phyloP scores from a whole-genome alignment of 2,888 invertebrate species.

The Bombyx huttoni region DNA sequence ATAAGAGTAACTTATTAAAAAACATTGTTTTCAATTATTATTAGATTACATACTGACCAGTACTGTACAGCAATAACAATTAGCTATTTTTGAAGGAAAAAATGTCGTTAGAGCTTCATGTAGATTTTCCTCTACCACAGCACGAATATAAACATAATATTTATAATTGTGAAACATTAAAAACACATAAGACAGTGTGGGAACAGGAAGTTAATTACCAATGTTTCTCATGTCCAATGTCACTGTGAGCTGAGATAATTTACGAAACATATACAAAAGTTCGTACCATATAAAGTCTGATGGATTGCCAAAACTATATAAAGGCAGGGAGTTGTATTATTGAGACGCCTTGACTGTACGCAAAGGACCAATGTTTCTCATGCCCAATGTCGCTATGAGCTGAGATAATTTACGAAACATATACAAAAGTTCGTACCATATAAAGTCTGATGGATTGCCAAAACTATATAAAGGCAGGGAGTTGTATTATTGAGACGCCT shows the following conservation, averaged over 20 bases:
- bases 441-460: constrained; percentile 37
- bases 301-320: constrained; percentile 33
- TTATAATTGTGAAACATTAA: background rate
- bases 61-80: background rate
- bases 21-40: too few species aligned
- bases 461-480: constrained; percentile 21
- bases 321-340: constrained; percentile 16
- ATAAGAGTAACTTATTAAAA: too few species aligned
- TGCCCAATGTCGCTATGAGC: constrained; percentile 14
- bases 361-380: constrained; percentile 16
- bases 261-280: constrained; percentile 36
- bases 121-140: background rate
- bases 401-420: constrained; percentile 29
- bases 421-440: constrained; percentile 39
- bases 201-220: constrained; percentile 12
- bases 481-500: constrained; percentile 19
- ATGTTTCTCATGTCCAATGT: constrained; percentile 13
- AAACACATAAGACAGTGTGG: constrained; percentile 5
- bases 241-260: constrained; percentile 18
- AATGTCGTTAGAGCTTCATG: background rate
- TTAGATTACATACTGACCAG: background rate
- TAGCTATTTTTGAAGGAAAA: background rate
- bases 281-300: constrained; percentile 35
- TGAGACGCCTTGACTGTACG: constrained; percentile 22
- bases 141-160: background rate